A percentile compares a stretch with the other conserved stretches of the same genome.
Conservation (phyloP, 1,140 invertebrate genomes). For the Dendroctonus ponderosae region DNA sequence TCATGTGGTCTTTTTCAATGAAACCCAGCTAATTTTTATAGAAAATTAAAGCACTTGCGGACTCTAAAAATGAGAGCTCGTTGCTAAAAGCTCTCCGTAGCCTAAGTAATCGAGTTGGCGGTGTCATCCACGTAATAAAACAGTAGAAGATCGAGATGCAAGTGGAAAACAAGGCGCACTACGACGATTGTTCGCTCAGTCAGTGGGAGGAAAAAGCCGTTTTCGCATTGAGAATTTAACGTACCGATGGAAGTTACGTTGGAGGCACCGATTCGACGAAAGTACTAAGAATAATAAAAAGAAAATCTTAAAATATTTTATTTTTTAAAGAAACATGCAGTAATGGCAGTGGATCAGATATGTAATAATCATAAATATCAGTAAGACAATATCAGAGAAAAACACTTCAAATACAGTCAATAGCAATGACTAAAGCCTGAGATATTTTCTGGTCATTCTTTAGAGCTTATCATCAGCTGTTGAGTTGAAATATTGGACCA, state of each 20-base stretch:
- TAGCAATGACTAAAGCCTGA: too few relatives aligned
- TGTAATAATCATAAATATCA: too few relatives aligned
- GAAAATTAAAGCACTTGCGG: neutral
- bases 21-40: neutral
- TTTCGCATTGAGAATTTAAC: slow-evolving; percentile 8
- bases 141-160: slow-evolving; percentile 33
- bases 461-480: too few relatives aligned
- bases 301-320: neutral
- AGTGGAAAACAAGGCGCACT: slow-evolving; percentile 32
- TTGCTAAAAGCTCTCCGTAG: slow-evolving; percentile 15
- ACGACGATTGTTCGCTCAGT: slow-evolving; percentile 30
- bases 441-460: too few relatives aligned
- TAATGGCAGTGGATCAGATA: too few relatives aligned
- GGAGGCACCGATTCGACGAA: neutral
- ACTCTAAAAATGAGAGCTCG: slow-evolving; percentile 19
- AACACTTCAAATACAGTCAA: too few relatives aligned
- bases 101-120: slow-evolving; percentile 29
- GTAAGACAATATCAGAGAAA: too few relatives aligned
- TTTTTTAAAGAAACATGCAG: neutral
- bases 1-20: too few relatives aligned
- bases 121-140: slow-evolving; percentile 33
- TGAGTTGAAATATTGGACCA: too few relatives aligned
- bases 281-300: neutral
- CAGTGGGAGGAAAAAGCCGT: slow-evolving; percentile 24
- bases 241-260: neutral